These are phyloP conservation scores for Lithobates pipiens DNA, from an alignment of 2,797 vertebrate species.

Conservation along the genomic window DNA sequence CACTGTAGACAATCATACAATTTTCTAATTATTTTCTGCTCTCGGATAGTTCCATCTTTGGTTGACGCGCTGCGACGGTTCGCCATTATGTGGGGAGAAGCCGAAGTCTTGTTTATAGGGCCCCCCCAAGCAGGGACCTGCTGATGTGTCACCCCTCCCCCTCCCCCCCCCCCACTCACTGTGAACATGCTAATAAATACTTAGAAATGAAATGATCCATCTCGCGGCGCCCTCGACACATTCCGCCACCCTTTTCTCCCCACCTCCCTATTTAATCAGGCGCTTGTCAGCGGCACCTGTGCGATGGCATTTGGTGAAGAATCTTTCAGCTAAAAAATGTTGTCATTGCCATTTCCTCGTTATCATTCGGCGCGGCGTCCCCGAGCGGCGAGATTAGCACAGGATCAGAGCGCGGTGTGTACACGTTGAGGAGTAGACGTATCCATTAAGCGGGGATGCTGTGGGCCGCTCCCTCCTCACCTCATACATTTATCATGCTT, in stretches of 20 bases:
- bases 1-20: no score
- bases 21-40: conserved; percentile 6
- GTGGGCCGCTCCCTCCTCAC: conserved; percentile 80
- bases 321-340: conserved; percentile 97
- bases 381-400: conserved; percentile 86
- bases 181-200: conserved; percentile 64
- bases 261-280: conserved; percentile 89
- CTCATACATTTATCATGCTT: conserved; percentile 99
- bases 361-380: conserved; percentile 82
- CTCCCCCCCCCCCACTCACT: conserved; percentile 66
- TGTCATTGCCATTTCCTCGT: conserved; percentile 99
- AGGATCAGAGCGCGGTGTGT: conserved; percentile 74
- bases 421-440: conserved; percentile 77
- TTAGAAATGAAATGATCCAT: conserved; percentile 82
- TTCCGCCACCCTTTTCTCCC: conserved; percentile 69
- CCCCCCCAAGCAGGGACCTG: not conserved
- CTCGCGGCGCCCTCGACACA: conserved; percentile 83
- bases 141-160: conserved; percentile 66
- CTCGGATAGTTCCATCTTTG: no score
- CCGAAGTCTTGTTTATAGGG: conserved; percentile 42
- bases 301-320: conserved; percentile 92
- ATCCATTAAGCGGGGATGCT: conserved; percentile 77
- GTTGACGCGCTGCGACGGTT: no score
- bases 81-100: conserved; percentile 49
- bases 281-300: conserved; percentile 85